A percentile compares a stretch with the other conserved stretches of the same genome.
Evolutionary conservation across 2,113 vertebrate genomes (phyloP).

Genomic region (Origma solitaria): DNA sequence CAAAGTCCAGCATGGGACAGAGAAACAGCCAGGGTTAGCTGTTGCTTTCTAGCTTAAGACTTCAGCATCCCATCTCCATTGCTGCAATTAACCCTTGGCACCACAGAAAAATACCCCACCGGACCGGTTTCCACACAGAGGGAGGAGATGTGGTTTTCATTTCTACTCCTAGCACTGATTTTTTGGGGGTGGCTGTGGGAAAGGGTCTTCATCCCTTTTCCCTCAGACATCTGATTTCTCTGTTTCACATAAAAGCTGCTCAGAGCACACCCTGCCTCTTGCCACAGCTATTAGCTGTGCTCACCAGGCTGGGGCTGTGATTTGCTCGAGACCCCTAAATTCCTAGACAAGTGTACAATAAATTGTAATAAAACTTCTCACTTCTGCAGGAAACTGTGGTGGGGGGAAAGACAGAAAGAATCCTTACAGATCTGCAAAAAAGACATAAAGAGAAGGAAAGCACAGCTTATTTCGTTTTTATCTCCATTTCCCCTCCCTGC

Average conservation of each 20-base stretch:
- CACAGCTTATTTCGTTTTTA: slow-evolving; percentile 24
- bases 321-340: background rate
- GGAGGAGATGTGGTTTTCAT: background rate
- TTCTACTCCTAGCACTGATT: background rate
- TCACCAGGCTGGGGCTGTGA: background rate
- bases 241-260: background rate
- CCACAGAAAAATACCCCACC: fast-evolving
- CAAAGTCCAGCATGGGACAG: fast-evolving
- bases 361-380: background rate
- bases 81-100: background rate
- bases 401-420: background rate
- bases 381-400: background rate
- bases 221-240: background rate
- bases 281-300: background rate
- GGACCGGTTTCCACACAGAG: background rate
- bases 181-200: background rate
- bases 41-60: background rate
- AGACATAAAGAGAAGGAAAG: background rate
- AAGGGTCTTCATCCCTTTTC: background rate
- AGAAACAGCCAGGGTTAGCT: background rate
- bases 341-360: background rate
- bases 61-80: background rate
- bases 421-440: background rate
- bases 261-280: background rate
- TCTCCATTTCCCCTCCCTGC: background rate